phyloP scores from a whole-genome alignment of 2,888 invertebrate genomes.

The Nymphalis c-album region DNA sequence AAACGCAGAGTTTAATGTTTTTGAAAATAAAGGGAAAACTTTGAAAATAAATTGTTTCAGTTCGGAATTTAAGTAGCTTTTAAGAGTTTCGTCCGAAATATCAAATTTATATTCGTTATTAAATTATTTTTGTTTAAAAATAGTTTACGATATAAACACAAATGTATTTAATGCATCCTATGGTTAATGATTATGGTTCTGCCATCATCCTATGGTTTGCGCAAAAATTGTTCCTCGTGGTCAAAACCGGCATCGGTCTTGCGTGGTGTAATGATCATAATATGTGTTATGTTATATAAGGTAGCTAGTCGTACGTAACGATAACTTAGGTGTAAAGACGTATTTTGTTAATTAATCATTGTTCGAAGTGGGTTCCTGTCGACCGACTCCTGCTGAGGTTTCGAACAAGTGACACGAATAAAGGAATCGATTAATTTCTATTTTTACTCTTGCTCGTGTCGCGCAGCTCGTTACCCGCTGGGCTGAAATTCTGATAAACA shows the following conservation, averaged over 20 bases:
- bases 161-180: too few relatives aligned
- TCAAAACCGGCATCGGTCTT: too few relatives aligned
- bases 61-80: slow-evolving; percentile 2
- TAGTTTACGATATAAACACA: too few relatives aligned
- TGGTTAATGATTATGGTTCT: too few relatives aligned
- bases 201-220: too few relatives aligned
- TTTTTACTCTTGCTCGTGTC: slow-evolving; percentile 68
- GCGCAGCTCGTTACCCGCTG: slow-evolving; percentile 48
- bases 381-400: slow-evolving; percentile 49
- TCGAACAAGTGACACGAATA: slow-evolving; percentile 73
- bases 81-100: neutral
- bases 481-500: slow-evolving; percentile 54
- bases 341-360: slow-evolving; percentile 7
- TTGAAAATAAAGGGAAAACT: slow-evolving; percentile 13
- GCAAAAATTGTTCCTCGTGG: too few relatives aligned
- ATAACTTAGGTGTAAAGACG: neutral
- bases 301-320: too few relatives aligned
- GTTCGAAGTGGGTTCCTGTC: slow-evolving; percentile 41
- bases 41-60: slow-evolving; percentile 9
- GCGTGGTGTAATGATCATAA: too few relatives aligned
- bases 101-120: neutral
- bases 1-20: slow-evolving; percentile 4
- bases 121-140: too few relatives aligned
- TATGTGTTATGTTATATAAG: too few relatives aligned
- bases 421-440: slow-evolving; percentile 79